Percentiles rank a stretch among this genome's conserved stretches.
These are phyloP conservation scores for Tubulanus polymorphus DNA, from an alignment of 2,888 invertebrate species.

Conservation along the genomic window DNA sequence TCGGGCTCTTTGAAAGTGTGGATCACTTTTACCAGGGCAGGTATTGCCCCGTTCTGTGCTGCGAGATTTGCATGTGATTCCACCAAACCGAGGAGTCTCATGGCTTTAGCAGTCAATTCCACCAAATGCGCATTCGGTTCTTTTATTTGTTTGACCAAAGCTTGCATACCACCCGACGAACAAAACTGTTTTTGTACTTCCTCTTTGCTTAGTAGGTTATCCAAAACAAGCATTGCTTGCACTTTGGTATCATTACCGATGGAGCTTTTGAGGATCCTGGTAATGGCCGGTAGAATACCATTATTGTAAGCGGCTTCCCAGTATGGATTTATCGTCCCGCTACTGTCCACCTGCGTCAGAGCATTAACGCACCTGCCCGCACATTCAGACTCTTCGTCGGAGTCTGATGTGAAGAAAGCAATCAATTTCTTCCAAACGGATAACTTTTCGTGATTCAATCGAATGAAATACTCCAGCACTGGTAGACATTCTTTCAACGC, in stretches of 20 bases:
- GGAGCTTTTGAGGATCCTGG: slow-evolving; percentile 38
- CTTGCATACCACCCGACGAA: slow-evolving; percentile 34
- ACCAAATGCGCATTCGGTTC: slow-evolving; percentile 28
- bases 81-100: slow-evolving; percentile 34
- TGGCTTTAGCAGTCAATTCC: slow-evolving; percentile 34
- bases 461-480: slow-evolving; percentile 40
- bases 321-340: slow-evolving; percentile 34
- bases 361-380: slow-evolving; percentile 39
- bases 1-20: slow-evolving; percentile 35
- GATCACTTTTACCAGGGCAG: slow-evolving; percentile 32
- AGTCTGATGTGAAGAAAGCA: slow-evolving; percentile 36
- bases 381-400: slow-evolving; percentile 40
- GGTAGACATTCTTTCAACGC: slow-evolving; percentile 36
- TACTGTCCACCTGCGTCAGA: slow-evolving; percentile 28
- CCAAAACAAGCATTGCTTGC: slow-evolving; percentile 34
- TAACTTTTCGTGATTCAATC: slow-evolving; percentile 30
- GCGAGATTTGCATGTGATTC: slow-evolving; percentile 36
- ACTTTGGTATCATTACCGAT: slow-evolving; percentile 38
- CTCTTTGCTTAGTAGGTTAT: slow-evolving; percentile 34
- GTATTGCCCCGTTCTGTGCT: slow-evolving; percentile 38
- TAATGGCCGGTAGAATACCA: slow-evolving; percentile 38
- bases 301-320: slow-evolving; percentile 38
- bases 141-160: slow-evolving; percentile 37
- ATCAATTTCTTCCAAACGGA: slow-evolving; percentile 47
- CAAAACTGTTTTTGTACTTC: slow-evolving; percentile 41